Evolutionary conservation across 2,113 vertebrate species (phyloP).

Genomic region (Riparia riparia): DNA sequence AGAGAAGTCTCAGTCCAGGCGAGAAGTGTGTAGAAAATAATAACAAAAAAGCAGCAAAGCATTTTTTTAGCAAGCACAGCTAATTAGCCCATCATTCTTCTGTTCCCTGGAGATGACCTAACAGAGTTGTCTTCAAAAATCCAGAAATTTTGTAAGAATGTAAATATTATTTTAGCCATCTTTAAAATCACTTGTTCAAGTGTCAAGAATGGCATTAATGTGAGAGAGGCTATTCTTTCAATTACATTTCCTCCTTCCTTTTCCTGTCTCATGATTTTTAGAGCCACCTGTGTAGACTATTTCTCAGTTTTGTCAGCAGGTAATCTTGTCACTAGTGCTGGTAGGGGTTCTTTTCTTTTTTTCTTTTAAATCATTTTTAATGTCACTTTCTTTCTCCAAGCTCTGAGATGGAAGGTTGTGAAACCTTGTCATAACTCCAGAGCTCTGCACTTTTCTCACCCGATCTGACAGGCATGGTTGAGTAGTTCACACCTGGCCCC

Average conservation of each 20-base stretch:
- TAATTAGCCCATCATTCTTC: slow-evolving; percentile 23
- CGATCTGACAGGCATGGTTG: neutral
- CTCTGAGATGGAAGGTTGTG: neutral
- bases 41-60: slow-evolving; percentile 3
- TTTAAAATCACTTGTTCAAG: slow-evolving; percentile 44
- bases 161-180: slow-evolving; percentile 51
- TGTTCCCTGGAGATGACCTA: slow-evolving; percentile 7
- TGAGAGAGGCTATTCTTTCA: slow-evolving; percentile 8
- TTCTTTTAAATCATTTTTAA: neutral
- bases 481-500: neutral
- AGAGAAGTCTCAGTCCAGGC: neutral
- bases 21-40: neutral
- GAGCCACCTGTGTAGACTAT: neutral
- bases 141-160: slow-evolving; percentile 21
- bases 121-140: slow-evolving; percentile 22
- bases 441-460: neutral
- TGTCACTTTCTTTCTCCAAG: neutral
- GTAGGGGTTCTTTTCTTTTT: neutral
- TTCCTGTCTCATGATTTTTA: neutral
- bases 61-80: slow-evolving; percentile 1
- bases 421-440: neutral
- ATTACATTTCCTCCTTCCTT: slow-evolving; percentile 1
- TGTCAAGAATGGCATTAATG: slow-evolving; percentile 38
- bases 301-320: neutral
- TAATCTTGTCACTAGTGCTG: neutral